A percentile compares a stretch with the other conserved stretches of the same genome.
Conservation (phyloP, 2,888 invertebrate species). For the Oscheius myriophilus region DNA sequence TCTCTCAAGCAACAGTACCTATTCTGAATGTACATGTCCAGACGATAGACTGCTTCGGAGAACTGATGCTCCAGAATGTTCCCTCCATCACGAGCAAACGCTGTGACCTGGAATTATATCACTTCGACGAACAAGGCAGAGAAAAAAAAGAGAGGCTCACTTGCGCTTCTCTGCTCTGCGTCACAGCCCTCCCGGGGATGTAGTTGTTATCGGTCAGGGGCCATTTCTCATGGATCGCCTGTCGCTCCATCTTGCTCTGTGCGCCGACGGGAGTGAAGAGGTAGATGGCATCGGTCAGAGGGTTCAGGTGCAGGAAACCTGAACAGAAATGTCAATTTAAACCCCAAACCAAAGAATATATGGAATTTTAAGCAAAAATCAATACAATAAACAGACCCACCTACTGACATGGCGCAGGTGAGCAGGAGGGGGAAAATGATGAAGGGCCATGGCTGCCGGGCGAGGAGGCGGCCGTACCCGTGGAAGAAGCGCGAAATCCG, state of each 20-base stretch:
- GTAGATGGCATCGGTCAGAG: conserved; percentile 67
- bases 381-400: conserved; percentile 30
- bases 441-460: conserved; percentile 66
- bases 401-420: conserved; percentile 60
- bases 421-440: conserved; percentile 67
- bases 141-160: conserved; percentile 33
- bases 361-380: background rate
- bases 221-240: conserved; percentile 69
- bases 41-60: conserved; percentile 62
- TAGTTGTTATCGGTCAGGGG: conserved; percentile 68
- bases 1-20: too few relatives aligned
- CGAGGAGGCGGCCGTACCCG: conserved; percentile 62
- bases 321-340: conserved; percentile 4
- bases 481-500: conserved; percentile 55
- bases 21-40: conserved; percentile 65
- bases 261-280: conserved; percentile 68
- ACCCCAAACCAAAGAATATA: too few relatives aligned
- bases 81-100: conserved; percentile 82
- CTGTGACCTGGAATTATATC: conserved; percentile 76
- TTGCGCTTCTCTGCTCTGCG: conserved; percentile 68
- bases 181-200: conserved; percentile 70
- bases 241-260: conserved; percentile 63
- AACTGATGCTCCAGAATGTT: conserved; percentile 81
- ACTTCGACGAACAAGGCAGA: background rate
- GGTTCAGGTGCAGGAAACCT: conserved; percentile 64